Conservation (phyloP, 2,797 vertebrate species). For the Lerista edwardsae region DNA sequence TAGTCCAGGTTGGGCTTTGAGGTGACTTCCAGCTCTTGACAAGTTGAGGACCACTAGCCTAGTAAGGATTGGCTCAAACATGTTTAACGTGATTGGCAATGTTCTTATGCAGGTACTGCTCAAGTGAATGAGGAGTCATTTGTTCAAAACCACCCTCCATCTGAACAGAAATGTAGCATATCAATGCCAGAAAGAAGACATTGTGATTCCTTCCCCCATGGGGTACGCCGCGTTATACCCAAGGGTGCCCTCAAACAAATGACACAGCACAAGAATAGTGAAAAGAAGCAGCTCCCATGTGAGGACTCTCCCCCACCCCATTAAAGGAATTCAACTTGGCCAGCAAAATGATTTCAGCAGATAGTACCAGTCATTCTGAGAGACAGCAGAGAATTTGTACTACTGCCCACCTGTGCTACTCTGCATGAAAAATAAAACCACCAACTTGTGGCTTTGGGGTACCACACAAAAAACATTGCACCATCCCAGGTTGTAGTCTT, state of each 20-base stretch:
- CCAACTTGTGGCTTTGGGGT: not conserved
- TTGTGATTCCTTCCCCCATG: not conserved
- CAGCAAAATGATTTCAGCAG: not conserved
- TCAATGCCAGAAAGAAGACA: not conserved
- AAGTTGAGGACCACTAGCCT: not conserved
- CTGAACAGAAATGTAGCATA: no score
- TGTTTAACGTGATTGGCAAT: not conserved
- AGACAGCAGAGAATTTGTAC: accelerated
- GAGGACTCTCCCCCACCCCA: not conserved
- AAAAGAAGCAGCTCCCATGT: not conserved
- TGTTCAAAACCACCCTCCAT: not conserved
- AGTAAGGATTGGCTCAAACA: not conserved
- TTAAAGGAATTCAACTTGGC: accelerated
- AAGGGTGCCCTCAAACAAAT: not conserved
- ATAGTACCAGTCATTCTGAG: not conserved
- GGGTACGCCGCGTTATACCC: not conserved
- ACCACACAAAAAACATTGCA: accelerated
- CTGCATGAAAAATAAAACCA: not conserved
- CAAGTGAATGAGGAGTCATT: not conserved
- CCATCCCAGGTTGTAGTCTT: not conserved
- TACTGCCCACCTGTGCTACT: not conserved
- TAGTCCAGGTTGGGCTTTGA: no score
- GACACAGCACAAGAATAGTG: not conserved
- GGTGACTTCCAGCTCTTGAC: no score
- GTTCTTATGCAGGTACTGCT: not conserved